Base-by-base conservation (phyloP, 2,113 vertebrate species). In the Macroglossus sobrinus region DNA sequence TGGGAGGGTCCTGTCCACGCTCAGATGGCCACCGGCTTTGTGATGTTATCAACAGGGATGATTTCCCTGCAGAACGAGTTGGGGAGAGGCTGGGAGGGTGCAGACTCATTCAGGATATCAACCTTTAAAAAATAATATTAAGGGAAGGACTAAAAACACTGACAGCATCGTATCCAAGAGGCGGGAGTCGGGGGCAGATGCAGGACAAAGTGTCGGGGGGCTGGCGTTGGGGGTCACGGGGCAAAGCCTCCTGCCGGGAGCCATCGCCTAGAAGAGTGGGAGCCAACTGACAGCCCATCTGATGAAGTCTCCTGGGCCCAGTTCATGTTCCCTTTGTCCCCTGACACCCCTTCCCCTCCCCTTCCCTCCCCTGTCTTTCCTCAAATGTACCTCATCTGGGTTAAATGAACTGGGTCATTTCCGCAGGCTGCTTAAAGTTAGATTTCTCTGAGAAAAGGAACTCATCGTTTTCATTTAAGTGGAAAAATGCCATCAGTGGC, bases 81-180 rank as follows among this genome's bases (percentile, higher is more conserved):
- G 0, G 76, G 94, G 96, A 96, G 87, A 96, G 96, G 95, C 95
- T 81, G 96, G 92, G 97, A 98, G 90, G 96, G 95, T 92, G 93
- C 78, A 89, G 97, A 86, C 92, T 97, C 95, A 93, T 33, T 98
- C 94, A 97, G 95, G 96, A 96, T 89, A 97, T 91, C 95, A 96
- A 96, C 95, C 97, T 98, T 98, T 87, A 96, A 97, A 94, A 97
- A 94, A 95, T 95, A 97, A 97, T 96, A 94, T 93, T 81, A 93
- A 97, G 97, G 96, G 95, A 85, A 96, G 97, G 96, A 50, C 97
- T 96, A 91, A 95, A 95, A 91, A 91, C 68, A 86, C 72, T 86
- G 97, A 95, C 30, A 87, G 80, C 71, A 75, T 26, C 2, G 6
- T 15, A 57, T 33, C 69, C 35, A 61, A 61, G 69, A 92, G 87